Evolutionary conservation across 2,888 invertebrate species (phyloP).

Genomic region (Ichneumon xanthorius): DNA sequence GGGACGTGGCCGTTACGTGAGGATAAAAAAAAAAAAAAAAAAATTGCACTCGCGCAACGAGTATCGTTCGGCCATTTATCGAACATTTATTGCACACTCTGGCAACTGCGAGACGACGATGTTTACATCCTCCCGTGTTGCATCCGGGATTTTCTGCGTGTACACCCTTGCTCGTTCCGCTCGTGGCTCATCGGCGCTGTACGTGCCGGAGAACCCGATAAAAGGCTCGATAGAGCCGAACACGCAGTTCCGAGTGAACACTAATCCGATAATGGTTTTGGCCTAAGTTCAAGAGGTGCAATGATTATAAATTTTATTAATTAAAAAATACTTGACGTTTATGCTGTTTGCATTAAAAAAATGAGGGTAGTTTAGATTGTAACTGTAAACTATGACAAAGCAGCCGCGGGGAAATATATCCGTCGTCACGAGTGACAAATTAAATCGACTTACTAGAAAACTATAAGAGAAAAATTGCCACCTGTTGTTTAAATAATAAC

Average conservation of each 20-base stretch:
- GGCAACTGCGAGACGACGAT: constrained; percentile 8
- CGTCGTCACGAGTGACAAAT: no score
- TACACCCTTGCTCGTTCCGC: not conserved
- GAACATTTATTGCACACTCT: constrained; percentile 34
- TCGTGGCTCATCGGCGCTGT: not conserved
- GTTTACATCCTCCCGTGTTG: constrained; percentile 28
- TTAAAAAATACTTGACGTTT: no score
- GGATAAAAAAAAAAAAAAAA: constrained; percentile 27
- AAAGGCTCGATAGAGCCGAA: not conserved
- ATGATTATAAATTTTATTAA: no score
- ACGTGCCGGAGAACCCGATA: not conserved
- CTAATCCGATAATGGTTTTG: not conserved
- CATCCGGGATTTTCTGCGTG: constrained; percentile 1
- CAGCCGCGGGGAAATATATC: no score
- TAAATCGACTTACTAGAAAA: no score
- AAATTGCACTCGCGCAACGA: constrained; percentile 28
- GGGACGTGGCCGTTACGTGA: constrained; percentile 31
- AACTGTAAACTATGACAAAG: no score
- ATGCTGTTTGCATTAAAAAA: no score
- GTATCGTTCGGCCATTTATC: constrained; percentile 5
- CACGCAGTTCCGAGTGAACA: not conserved
- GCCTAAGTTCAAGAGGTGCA: not conserved
- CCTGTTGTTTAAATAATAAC: no score
- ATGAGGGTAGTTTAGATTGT: no score
- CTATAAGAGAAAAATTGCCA: no score